phyloP scores from a whole-genome alignment of 2,888 invertebrate genomes.

The Strigamia crassipes region DNA sequence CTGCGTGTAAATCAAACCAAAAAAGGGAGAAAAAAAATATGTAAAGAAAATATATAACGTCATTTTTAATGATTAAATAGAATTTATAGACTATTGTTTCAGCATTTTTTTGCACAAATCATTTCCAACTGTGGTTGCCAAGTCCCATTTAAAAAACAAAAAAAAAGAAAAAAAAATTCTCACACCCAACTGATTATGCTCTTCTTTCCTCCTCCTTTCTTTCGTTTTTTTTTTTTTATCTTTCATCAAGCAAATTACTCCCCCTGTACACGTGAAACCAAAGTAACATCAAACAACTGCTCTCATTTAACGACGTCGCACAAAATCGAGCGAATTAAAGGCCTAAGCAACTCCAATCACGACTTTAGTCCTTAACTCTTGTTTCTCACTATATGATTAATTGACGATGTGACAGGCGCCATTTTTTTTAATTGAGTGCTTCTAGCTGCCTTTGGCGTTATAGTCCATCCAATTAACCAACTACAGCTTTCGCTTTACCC shows the following conservation, averaged over 20 bases:
- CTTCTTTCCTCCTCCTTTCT: neutral
- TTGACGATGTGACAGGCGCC: neutral
- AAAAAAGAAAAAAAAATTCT: constrained; percentile 7
- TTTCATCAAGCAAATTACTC: constrained; percentile 24
- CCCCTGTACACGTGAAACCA: neutral
- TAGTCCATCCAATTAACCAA: constrained; percentile 23
- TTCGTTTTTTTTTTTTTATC: too few species aligned
- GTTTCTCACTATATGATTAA: neutral
- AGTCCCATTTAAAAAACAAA: neutral
- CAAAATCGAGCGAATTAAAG: constrained; percentile 30
- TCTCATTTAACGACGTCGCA: neutral
- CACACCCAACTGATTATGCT: constrained; percentile 13
- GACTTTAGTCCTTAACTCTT: constrained; percentile 9
- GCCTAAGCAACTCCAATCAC: constrained; percentile 27
- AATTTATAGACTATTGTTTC: too few species aligned
- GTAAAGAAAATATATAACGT: too few species aligned
- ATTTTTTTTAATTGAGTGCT: constrained; percentile 31
- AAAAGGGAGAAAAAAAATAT: too few species aligned
- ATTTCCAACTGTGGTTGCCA: too few species aligned
- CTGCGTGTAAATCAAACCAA: neutral
- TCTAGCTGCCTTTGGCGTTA: constrained; percentile 19
- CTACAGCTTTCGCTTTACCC: neutral
- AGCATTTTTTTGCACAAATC: too few species aligned
- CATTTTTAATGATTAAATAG: too few species aligned
- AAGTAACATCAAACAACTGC: constrained; percentile 12